Evolutionary conservation across 2,113 vertebrate genomes (phyloP), one percentile per base, ranked within the genome.

Genomic region (Proterorhinus semilunaris): DNA sequence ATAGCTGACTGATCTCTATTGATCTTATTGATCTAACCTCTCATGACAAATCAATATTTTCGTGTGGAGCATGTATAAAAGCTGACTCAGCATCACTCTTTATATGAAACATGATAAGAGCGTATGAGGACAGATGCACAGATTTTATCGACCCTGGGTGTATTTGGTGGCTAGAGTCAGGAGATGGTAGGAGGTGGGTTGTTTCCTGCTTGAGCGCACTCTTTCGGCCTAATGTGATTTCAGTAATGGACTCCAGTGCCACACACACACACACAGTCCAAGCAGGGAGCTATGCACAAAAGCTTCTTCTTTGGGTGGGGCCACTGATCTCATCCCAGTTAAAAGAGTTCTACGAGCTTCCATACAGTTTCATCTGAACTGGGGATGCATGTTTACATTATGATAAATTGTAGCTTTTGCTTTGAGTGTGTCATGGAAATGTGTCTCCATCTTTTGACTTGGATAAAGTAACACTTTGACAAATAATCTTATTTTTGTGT

Each of bases 231-330:
- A 89, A 91, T 89, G 80, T 84, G 84, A 91, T 91, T 87, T 87
- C 85, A 82, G 90, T 90, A 88, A 90, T 89, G 90, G 87, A 89
- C 84, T 86, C 48, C 67, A 72, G 74, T 81, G 78, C 68, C 51
- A 71, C 55, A 74, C 6, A 72, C 21, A 72, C 21, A 21, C 36
- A 76, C 68, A 64, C 59, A 54, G 59, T 63, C 54, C 12, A 48
- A 44, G 50, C 55, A 67, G 21, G 47, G 59, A 66, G 70, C 68
- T 66, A 49, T 21, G 52, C 63, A 63, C 66, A 58, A 48, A 73
- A 62, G 47, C 76, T 58, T 52, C 62, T 47, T 68, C 67, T 58
- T 48, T 67, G 83, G 88, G 84, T 86, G 86, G 78, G 81, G 83
- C 68, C 55, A 46, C 42, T 68, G 48, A 78, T 71, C 66, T 76